Conservation (phyloP, 2,797 vertebrate genomes). For the Sciurus carolinensis region DNA sequence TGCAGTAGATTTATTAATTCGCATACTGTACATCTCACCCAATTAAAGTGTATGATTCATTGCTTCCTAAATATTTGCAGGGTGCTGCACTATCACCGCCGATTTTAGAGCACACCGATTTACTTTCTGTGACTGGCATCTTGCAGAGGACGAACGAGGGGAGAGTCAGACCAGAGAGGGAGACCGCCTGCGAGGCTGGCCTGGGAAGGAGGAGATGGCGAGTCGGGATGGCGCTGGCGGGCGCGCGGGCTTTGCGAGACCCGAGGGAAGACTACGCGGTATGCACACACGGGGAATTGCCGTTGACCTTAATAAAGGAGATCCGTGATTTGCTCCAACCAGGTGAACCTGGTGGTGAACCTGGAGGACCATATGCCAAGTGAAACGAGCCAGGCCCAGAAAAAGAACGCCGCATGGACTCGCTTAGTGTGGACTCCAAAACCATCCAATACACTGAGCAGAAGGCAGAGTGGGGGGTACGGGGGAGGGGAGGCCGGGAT, state of each 20-base stretch:
- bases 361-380: background rate
- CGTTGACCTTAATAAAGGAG: background rate
- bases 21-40: background rate
- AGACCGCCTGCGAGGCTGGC: background rate
- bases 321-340: background rate
- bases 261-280: no score
- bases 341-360: no score
- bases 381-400: background rate
- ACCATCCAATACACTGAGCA: background rate
- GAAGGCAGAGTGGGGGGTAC: background rate
- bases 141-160: background rate
- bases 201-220: rapidly evolving
- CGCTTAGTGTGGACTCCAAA: background rate
- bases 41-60: background rate
- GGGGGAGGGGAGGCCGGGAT: no score
- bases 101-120: background rate
- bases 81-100: background rate
- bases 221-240: background rate
- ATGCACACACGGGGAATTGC: background rate
- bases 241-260: background rate
- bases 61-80: background rate
- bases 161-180: background rate
- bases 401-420: background rate
- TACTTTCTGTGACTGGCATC: background rate
- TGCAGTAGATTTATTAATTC: background rate